phyloP scores from a whole-genome alignment of 2,113 vertebrate genomes.

The Peromyscus maniculatus region DNA sequence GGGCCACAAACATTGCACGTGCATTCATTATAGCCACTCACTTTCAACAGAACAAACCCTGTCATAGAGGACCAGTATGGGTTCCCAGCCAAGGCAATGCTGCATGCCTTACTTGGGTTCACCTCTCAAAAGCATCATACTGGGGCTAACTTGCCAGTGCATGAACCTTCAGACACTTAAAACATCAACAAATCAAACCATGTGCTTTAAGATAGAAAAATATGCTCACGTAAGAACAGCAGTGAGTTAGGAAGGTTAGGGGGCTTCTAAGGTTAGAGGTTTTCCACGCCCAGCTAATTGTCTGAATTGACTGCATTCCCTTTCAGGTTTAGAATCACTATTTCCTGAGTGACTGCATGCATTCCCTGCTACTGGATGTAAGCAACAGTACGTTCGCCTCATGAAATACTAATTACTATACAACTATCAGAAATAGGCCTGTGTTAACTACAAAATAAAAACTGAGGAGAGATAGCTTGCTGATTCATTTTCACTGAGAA shows the following conservation, averaged over 20 bases:
- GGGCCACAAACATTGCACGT: not conserved
- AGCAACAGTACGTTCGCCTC: constrained; percentile 6
- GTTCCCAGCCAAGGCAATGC: too few relatives aligned
- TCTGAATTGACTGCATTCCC: not conserved
- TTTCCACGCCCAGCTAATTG: not conserved
- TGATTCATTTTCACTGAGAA: constrained; percentile 53
- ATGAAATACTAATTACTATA: constrained; percentile 39
- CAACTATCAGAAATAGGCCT: not conserved
- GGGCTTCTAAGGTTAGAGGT: not conserved
- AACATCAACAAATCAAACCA: not conserved
- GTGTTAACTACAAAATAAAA: constrained; percentile 2
- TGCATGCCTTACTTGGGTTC: not conserved
- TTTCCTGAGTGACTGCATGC: constrained; percentile 39
- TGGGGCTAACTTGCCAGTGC: not conserved
- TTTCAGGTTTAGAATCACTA: constrained; percentile 36
- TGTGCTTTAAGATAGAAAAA: not conserved
- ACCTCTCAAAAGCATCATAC: not conserved
- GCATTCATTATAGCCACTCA: not conserved
- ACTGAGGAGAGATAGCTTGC: not conserved
- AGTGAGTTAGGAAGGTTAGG: not conserved
- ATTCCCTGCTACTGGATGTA: constrained; percentile 7
- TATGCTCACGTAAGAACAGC: not conserved
- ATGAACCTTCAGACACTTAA: not conserved
- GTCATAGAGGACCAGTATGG: not conserved
- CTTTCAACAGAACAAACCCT: not conserved